A percentile compares a stretch with the other conserved stretches of the same genome.
phyloP scores from a whole-genome alignment of 2,113 vertebrate species.

The Eidolon helvum region DNA sequence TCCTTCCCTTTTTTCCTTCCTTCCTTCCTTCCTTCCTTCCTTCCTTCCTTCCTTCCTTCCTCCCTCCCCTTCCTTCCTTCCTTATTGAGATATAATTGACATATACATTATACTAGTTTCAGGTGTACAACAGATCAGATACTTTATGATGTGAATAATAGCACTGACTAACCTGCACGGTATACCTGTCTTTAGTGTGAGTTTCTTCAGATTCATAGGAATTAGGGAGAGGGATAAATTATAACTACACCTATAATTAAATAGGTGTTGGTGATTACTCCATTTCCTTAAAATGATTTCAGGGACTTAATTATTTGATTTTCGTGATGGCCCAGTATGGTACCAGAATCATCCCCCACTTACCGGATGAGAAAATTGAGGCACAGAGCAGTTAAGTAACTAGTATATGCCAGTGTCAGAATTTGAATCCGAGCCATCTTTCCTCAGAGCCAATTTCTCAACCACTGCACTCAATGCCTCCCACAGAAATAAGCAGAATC shows the following conservation, averaged over 20 bases:
- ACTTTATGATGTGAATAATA: background rate
- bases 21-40: background rate
- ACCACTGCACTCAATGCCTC: background rate
- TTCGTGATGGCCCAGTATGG: too few relatives aligned
- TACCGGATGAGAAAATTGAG: background rate
- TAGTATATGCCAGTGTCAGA: background rate
- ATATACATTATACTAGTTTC: background rate
- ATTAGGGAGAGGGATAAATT: background rate
- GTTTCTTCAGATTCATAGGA: background rate
- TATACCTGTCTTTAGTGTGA: background rate
- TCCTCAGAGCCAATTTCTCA: background rate
- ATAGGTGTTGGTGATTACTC: background rate
- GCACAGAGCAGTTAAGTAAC: background rate
- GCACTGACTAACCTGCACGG: background rate
- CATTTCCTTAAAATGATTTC: background rate
- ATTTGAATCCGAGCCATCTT: background rate
- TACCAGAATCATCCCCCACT: background rate
- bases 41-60: too few relatives aligned
- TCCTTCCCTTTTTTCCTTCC: too few relatives aligned
- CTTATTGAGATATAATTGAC: background rate
- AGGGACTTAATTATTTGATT: too few relatives aligned
- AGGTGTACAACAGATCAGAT: background rate
- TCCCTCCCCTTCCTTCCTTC: too few relatives aligned
- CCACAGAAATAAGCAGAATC: background rate
- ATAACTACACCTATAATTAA: background rate